Conservation (phyloP, 2,888 invertebrate species). For the Drosophila robusta region DNA sequence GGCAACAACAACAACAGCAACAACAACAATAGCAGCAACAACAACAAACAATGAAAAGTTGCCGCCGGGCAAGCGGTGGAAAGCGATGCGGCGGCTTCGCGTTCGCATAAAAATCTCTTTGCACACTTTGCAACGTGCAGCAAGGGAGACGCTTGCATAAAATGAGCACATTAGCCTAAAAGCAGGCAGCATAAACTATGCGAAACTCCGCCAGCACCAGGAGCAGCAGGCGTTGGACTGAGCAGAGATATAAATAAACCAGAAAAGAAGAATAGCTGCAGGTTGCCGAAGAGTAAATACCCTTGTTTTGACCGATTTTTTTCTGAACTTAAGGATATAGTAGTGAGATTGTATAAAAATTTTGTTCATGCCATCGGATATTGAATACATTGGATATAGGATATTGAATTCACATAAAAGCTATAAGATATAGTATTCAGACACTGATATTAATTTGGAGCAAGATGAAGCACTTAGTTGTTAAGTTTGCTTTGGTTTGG, state of each 20-base stretch:
- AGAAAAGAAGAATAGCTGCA: not conserved
- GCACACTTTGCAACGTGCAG: conserved; percentile 36
- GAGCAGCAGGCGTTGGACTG: conserved; percentile 50
- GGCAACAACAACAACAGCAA: conserved; percentile 29
- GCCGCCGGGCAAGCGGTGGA: conserved; percentile 31
- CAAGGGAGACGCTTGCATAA: conserved; percentile 48
- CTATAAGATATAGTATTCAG: too few relatives aligned
- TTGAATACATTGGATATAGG: too few relatives aligned
- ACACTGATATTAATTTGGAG: too few relatives aligned
- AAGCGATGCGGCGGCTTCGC: conserved; percentile 3
- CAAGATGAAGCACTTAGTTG: too few relatives aligned
- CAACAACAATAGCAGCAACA: conserved; percentile 34
- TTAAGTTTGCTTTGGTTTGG: too few relatives aligned
- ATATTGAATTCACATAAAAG: too few relatives aligned
- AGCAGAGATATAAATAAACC: conserved; percentile 43
- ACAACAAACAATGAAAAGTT: conserved; percentile 57
- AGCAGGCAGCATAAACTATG: conserved; percentile 57
- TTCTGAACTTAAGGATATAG: too few relatives aligned
- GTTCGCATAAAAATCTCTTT: conserved; percentile 58
- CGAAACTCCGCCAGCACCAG: conserved; percentile 28
- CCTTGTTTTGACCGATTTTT: not conserved
- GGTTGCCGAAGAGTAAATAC: conserved; percentile 5
- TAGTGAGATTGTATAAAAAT: too few relatives aligned
- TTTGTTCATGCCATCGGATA: too few relatives aligned
- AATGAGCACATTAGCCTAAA: conserved; percentile 74